phyloP scores from a whole-genome alignment of 2,113 vertebrate species.

The Guaruba guarouba region DNA sequence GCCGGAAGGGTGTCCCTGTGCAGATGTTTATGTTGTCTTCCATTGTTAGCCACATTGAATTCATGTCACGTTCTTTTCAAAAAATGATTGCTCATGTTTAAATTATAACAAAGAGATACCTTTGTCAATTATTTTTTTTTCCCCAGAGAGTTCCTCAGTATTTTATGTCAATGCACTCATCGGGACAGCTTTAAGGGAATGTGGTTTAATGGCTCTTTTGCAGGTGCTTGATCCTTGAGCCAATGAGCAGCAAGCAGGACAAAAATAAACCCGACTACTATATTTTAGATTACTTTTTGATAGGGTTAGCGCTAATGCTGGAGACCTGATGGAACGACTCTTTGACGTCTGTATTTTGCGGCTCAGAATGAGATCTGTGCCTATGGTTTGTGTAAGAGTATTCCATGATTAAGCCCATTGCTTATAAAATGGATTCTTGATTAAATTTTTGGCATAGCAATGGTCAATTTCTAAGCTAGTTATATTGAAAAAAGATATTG shows the following conservation, averaged over 20 bases:
- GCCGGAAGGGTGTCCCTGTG: background rate
- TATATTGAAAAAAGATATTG: background rate
- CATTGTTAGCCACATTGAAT: background rate
- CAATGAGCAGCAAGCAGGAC: background rate
- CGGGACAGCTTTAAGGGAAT: constrained; percentile 27
- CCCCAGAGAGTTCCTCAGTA: background rate
- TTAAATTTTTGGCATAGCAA: constrained; percentile 17
- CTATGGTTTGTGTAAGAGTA: background rate
- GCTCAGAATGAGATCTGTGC: background rate
- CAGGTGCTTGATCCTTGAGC: background rate
- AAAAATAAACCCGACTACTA: background rate
- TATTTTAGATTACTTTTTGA: background rate
- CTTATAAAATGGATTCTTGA: background rate
- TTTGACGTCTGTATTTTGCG: background rate
- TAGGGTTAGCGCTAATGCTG: background rate
- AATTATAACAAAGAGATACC: background rate
- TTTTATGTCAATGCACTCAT: background rate
- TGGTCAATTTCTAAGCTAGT: background rate
- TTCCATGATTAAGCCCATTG: background rate
- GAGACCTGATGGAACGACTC: background rate
- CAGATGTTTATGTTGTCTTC: background rate
- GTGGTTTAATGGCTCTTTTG: background rate
- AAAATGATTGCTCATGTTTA: background rate
- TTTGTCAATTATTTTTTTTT: background rate
- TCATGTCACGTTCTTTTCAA: background rate